Conservation (phyloP, 2,113 vertebrate species). For the Microcebus lehilahytsara region DNA sequence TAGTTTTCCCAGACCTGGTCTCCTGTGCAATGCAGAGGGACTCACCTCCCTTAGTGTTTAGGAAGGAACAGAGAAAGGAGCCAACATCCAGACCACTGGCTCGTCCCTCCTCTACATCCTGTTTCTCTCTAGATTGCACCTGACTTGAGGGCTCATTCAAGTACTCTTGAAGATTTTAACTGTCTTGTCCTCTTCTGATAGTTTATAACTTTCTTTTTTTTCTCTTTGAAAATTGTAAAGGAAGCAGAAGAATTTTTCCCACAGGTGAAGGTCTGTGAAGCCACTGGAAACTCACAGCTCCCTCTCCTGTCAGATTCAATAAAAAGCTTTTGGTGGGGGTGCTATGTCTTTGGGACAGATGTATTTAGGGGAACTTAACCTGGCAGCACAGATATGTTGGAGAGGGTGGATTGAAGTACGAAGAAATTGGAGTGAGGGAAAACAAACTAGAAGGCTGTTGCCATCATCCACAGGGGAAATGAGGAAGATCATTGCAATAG, state of each 20-base stretch:
- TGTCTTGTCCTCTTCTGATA: background rate
- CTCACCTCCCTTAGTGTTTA: background rate
- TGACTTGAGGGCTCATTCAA: background rate
- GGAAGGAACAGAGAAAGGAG: background rate
- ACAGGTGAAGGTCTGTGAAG: background rate
- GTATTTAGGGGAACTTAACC: background rate
- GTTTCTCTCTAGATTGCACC: background rate
- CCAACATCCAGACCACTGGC: background rate
- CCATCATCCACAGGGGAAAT: background rate
- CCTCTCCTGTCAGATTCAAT: background rate
- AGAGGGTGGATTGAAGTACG: background rate
- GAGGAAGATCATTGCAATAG: background rate
- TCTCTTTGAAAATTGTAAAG: background rate
- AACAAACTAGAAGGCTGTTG: background rate
- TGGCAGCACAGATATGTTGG: background rate
- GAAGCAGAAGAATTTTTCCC: background rate
- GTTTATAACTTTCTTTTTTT: background rate
- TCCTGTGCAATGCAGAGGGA: background rate
- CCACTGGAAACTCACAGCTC: background rate
- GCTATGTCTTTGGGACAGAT: background rate
- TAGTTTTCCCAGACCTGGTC: slow-evolving; percentile 57
- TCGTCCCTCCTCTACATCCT: background rate
- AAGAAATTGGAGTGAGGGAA: background rate
- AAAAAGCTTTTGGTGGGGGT: background rate
- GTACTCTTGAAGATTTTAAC: background rate